Conservation (phyloP, 2,113 vertebrate genomes). For the Ptyas mucosa region DNA sequence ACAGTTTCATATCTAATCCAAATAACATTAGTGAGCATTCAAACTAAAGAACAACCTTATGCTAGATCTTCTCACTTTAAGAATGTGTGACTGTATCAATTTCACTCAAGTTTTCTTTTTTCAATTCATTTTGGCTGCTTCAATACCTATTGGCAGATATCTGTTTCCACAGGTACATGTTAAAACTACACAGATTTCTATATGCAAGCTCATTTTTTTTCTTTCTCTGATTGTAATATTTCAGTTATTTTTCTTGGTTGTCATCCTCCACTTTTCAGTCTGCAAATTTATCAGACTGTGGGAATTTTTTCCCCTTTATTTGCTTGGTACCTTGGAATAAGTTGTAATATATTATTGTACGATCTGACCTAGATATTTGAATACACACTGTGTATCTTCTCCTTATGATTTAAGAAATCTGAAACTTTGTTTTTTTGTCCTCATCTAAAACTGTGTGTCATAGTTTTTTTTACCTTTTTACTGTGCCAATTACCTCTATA, state of each 20-base stretch:
- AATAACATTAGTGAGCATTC: not conserved
- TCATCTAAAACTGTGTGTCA: not conserved
- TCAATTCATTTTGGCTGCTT: not conserved
- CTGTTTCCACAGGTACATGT: not conserved
- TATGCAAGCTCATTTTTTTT: not conserved
- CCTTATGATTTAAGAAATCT: not conserved
- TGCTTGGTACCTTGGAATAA: not conserved
- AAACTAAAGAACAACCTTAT: not conserved
- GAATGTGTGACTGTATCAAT: not conserved
- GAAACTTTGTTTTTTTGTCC: not conserved
- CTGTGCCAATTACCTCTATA: not conserved
- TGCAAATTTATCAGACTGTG: not conserved
- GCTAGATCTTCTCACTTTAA: not conserved
- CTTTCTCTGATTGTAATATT: not conserved
- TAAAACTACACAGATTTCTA: not conserved
- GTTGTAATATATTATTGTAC: not conserved
- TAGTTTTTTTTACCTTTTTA: no score
- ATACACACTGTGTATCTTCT: not conserved
- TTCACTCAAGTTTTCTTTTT: not conserved
- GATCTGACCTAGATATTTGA: not conserved
- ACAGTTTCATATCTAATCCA: not conserved
- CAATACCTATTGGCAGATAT: not conserved
- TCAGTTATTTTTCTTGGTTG: not conserved
- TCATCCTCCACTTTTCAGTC: not conserved
- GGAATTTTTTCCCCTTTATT: not conserved